Evolutionary conservation across 2,113 vertebrate genomes (phyloP), one percentile per base, ranked within the genome.

Genomic region (Pimephales promelas): DNA sequence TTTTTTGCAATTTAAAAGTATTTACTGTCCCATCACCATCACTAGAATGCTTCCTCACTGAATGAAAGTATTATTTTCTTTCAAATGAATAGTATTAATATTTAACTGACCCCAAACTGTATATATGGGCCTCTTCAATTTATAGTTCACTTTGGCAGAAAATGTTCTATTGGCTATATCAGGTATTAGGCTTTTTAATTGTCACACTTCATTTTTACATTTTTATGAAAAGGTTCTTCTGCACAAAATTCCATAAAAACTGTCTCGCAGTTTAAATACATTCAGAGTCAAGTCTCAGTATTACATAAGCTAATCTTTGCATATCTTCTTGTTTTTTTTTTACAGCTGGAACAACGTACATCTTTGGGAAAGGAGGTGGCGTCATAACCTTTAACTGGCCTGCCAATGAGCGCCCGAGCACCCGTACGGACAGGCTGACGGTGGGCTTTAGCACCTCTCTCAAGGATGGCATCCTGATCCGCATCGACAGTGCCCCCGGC

Each of bases 301-400:
- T 16, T 64, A 6, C 18, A 40, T 40, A n/a, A 9, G 18, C 7
- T 57, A 28, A 45, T 79, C 40, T 31, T 40, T 28, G 20, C 24
- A 49, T 56, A 10, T 36, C 52, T 28, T 49, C 4, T 40, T 84
- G 22, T 24, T 4, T 79, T 6, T 24, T 4, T 79, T 6, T 2
- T 49, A 10, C 85, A 99, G 98, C 98, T 92, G 98, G 98, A 54
- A 97, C 97, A 14, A 99, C 97, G 0, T 99, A 97, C 82, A 99
- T 99, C 90, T 99, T 99, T 90, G 97, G 97, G 26, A 98, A 98
- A 92, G 98, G 96, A 3, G 98, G 98, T 43, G 98, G 98, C 47
- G 96, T 98, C 77, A 98, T 99, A 68, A 92, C 96, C 0, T 99
- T 96, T 87, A 97, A 94, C 61, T 99, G 98, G 98, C 98, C 98